Base-by-base conservation (phyloP, 2,888 invertebrate species). In the Xanthia togata region DNA sequence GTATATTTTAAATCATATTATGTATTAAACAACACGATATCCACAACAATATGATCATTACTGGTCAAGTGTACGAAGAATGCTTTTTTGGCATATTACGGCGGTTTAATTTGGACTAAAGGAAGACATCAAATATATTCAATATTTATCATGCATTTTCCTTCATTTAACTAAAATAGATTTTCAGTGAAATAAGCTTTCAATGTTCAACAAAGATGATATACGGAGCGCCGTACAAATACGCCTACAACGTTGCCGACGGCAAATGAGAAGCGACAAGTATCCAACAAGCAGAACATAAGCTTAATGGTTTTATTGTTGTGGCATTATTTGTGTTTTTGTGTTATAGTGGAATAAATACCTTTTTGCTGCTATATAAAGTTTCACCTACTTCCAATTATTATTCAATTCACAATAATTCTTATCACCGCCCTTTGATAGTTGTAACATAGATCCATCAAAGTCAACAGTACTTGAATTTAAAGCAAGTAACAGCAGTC, bases 401-500 rank as follows among this genome's bases (percentile, higher is more conserved):
- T 74, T 50, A 73, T 76, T 67, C 11, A 73, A 78, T 65, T n/a
- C 20, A 63, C 35, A 67, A 76, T 70, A 12, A 68, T 65, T 78
- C 41, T 75, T 74, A 83, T 62, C 63, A 68, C 35, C 59, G 47
- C 67, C 50, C 53, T 71, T 71, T 76, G 44, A 67, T 67, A 64
- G 53, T 50, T 60, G 38, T 71, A 60, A 69, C 73, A 77, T 65
- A 20, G 23, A 44, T 80, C 77, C 60, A 76, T 78, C 38, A 67
- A 84, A 78, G 64, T 69, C 47, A 63, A 69, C 47, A 79, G 68
- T 83, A 74, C 65, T 87, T 82, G 72, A 88, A 88, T 88, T 87
- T 85, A 87, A 91, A 90, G 86, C 85, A 91, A 92, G 90, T 90
- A 91, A 92, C 91, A 94, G 89, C 91, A 93, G 92, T 93, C 92